Conservation (phyloP, 2,888 invertebrate genomes). For the Scaptodrosophila latifasciaeformis region DNA sequence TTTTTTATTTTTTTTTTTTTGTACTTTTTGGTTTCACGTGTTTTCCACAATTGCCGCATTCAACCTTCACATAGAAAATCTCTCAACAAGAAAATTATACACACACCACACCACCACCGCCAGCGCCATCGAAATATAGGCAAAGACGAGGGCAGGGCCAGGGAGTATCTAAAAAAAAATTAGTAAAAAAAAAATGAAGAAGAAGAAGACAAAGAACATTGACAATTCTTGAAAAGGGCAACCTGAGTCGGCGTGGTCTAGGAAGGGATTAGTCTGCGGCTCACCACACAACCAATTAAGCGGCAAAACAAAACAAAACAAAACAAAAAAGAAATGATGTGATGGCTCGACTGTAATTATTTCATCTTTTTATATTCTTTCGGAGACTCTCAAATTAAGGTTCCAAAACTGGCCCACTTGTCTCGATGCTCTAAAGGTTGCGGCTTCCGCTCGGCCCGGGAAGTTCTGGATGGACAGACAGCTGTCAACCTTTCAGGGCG, state of each 20-base stretch:
- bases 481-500: too few species aligned
- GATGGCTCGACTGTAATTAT: slow-evolving; percentile 44
- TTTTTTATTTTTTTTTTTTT: slow-evolving; percentile 11
- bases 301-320: slow-evolving; percentile 26
- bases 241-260: slow-evolving; percentile 27
- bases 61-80: slow-evolving; percentile 73
- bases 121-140: slow-evolving; percentile 1
- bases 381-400: slow-evolving; percentile 48
- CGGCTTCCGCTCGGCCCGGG: slow-evolving; percentile 49
- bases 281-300: slow-evolving; percentile 39
- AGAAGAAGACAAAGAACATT: slow-evolving; percentile 33
- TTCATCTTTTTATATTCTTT: background rate
- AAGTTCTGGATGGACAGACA: too few species aligned
- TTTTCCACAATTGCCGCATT: slow-evolving; percentile 39
- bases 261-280: slow-evolving; percentile 46
- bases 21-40: background rate
- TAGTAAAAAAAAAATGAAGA: too few species aligned
- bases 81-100: slow-evolving; percentile 72
- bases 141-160: slow-evolving; percentile 12
- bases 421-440: slow-evolving; percentile 44
- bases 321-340: too few species aligned
- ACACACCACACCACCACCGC: slow-evolving; percentile 9
- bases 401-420: slow-evolving; percentile 5
- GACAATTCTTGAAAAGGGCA: slow-evolving; percentile 39
- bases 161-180: slow-evolving; percentile 11